Base-by-base conservation (phyloP, 2,113 vertebrate genomes). In the Tursiops truncatus region DNA sequence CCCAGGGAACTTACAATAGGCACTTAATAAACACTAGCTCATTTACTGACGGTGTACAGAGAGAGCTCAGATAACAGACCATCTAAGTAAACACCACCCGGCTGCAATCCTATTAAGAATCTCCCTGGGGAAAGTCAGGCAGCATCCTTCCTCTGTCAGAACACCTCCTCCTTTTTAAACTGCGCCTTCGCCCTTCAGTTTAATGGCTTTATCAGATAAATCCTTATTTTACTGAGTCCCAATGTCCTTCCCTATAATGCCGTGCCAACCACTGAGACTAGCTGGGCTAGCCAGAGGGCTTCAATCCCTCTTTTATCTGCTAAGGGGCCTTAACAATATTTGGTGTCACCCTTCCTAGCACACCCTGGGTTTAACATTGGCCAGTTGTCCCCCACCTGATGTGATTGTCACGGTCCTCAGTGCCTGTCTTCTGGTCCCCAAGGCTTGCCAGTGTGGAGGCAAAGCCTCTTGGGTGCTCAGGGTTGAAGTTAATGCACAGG, bases 1-100 rank as follows among this genome's bases (percentile, higher is more conserved):
- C 50, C 36, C 1, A 10, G 23, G 62, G 18, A 67, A 23, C 85
- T 21, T 8, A n/a, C 26, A 91, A 1, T 5, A 74, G 89, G 53
- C 13, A 28, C 50, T 63, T 76, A 38, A 53, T 53, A 93, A 80
- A 73, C 94, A 79, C 6, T 13, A n/a, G 44, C 23, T 91, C 77
- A 31, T 67, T 89, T 47, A 41, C 21, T 92, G 93, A 31, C 68
- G 36, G 15, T 28, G n/a, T 15, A n/a, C 63, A 70, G 68, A 79
- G n/a, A 44, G 21, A 33, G 18, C 68, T 70, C 44, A 74, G 93
- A 94, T 74, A 92, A 87, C 58, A 90, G 21, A 2, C 85, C 70
- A 18, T 81, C 33, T 70, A 95, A 76, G n/a, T 60, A 79, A 95
- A 76, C 50, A 74, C 50, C 31, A 44, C 18, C 7, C 36, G 8